Percentiles rank a stretch among this genome's conserved stretches.
These are phyloP conservation scores for Macrophya alboannulata DNA, from an alignment of 2,888 invertebrate species.

Conservation along the genomic window DNA sequence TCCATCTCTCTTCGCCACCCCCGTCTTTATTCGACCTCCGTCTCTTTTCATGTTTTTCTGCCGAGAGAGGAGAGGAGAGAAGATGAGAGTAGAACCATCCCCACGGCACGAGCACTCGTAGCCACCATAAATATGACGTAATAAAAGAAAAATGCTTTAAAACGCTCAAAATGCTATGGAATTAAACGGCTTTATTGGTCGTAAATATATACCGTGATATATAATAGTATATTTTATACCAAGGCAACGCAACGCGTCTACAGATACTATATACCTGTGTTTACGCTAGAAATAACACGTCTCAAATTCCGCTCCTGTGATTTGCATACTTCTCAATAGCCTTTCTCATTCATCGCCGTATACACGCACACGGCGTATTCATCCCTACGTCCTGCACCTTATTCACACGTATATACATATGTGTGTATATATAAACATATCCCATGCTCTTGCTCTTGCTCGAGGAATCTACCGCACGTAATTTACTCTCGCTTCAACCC, in stretches of 20 bases:
- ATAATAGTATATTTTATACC: constrained; percentile 47
- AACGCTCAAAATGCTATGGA: constrained; percentile 52
- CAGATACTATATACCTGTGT: constrained; percentile 48
- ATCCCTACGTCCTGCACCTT: not conserved
- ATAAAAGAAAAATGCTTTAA: constrained; percentile 54
- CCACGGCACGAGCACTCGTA: constrained; percentile 46
- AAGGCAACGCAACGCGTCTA: constrained; percentile 31
- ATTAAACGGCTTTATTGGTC: constrained; percentile 54
- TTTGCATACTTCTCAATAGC: constrained; percentile 44
- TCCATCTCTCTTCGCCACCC: constrained; percentile 31
- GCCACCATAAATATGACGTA: constrained; percentile 51
- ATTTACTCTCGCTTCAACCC: constrained; percentile 35
- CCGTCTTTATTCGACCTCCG: constrained; percentile 39
- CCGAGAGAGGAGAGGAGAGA: not conserved
- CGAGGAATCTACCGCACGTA: constrained; percentile 59
- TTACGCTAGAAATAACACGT: constrained; percentile 47
- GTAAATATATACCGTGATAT: constrained; percentile 47
- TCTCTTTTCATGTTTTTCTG: constrained; percentile 47
- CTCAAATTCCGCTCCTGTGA: constrained; percentile 42
- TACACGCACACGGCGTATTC: not conserved
- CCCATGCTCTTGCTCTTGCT: constrained; percentile 26
- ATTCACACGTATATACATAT: not conserved
- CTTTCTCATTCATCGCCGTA: constrained; percentile 25
- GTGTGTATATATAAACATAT: not conserved
- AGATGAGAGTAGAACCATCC: constrained; percentile 18